phyloP scores from a whole-genome alignment of 35 echinoderm and acorn worm genomes.

The Apostichopus californicus region DNA sequence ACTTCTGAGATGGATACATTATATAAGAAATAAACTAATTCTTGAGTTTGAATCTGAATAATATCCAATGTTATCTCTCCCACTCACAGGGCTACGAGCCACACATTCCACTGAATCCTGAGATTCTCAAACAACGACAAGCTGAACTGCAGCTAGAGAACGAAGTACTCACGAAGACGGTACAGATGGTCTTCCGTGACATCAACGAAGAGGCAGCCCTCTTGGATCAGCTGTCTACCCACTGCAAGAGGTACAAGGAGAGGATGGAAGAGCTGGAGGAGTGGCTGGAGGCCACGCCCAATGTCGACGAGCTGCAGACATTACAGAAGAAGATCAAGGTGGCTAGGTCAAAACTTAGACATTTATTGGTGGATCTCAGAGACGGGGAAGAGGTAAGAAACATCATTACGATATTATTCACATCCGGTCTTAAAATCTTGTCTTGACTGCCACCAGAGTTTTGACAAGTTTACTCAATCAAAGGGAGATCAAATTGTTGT shows the following conservation, averaged over 20 bases:
- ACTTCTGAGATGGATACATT: too few species aligned
- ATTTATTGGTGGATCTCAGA: slow-evolving; percentile 37
- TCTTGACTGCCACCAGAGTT: too few species aligned
- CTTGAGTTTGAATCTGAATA: background rate
- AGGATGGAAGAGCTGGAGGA: slow-evolving; percentile 3
- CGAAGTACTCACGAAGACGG: slow-evolving; percentile 27
- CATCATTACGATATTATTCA: too few species aligned
- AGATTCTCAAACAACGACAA: slow-evolving; percentile 22
- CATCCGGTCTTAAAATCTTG: too few species aligned
- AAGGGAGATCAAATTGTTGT: too few species aligned
- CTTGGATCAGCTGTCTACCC: slow-evolving; percentile 20
- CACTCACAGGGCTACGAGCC: slow-evolving; percentile 27
- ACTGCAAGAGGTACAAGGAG: slow-evolving; percentile 40
- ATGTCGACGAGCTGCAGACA: slow-evolving; percentile 30
- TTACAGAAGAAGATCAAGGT: slow-evolving; percentile 57
- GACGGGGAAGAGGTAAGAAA: slow-evolving; percentile 42
- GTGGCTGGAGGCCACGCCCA: slow-evolving; percentile 23
- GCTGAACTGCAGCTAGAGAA: slow-evolving; percentile 15
- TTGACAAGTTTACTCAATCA: too few species aligned
- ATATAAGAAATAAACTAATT: too few species aligned
- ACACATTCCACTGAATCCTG: slow-evolving; percentile 2
- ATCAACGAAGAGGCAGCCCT: background rate
- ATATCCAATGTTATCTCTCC: background rate
- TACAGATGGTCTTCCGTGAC: slow-evolving; percentile 10
- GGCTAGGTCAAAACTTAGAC: slow-evolving; percentile 36